Base-by-base conservation (phyloP, 1,140 invertebrate species). In the Potamilus streckersoni region DNA sequence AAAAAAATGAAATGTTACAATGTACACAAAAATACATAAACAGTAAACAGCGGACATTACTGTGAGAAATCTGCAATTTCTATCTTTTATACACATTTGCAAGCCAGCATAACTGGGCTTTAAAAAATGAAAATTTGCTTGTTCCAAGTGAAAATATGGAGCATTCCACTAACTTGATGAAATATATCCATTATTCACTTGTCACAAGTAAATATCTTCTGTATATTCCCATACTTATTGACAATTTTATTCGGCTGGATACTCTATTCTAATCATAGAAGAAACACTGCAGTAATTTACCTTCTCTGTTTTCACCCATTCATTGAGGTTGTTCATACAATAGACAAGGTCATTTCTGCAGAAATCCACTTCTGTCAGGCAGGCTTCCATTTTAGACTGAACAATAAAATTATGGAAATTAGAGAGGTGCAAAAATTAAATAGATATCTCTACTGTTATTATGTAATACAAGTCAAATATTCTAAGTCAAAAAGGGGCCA, bases 291-390 rank as follows among this genome's bases (percentile, higher is more conserved):
- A 74, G 17, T 67, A 49, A 62, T 31, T 82, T 80, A 91, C 90
- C 85, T 87, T 87, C 78, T 89, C 80, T 71, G 90, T 89, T 75
- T 88, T 83, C 73, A 87, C 85, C 91, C 91, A 92, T 60, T 87
- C 83, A 31, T 83, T 76, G 15, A 92, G 79, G 74, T 91, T 90
- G 75, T 89, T 88, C 31, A 92, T 74, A 27, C 76, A 58, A 17
- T 83, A 67, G 20, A 87, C 72, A 31, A 90, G 82, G 69, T 91
- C 90, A 81, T 87, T 87, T 57, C 83, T 81, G 23, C 84, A 80
- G 69, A 87, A 81, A 69, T 89, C 89, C 13, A 91, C 76, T 84
- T 92, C 91, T 69, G 86, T 84, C 38, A 91, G 63, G 11, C 85
- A 58, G 4, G 83, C 76, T 83, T 92, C 91, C 55, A 87, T 79